phyloP scores from a whole-genome alignment of 1,140 invertebrate species.

The Eufriesea mexicana region DNA sequence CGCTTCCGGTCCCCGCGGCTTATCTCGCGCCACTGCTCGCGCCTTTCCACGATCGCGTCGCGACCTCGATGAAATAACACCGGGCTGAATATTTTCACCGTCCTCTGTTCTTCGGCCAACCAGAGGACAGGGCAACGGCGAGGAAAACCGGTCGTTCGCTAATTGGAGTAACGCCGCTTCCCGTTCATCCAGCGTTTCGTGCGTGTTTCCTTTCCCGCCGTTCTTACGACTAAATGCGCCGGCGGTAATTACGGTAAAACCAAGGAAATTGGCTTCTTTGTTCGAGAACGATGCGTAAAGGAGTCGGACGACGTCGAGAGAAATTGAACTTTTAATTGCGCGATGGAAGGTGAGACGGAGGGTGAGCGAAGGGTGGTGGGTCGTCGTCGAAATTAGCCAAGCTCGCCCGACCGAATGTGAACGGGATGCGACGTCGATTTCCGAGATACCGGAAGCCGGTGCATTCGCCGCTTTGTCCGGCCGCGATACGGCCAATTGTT shows the following conservation, averaged over 20 bases:
- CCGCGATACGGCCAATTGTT: slow-evolving; percentile 31
- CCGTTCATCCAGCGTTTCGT: slow-evolving; percentile 9
- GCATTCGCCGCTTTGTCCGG: background rate
- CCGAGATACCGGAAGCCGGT: background rate
- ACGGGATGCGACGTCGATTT: background rate
- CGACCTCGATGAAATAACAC: no score
- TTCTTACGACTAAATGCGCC: background rate
- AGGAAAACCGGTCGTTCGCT: background rate
- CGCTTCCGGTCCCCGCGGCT: background rate
- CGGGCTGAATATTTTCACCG: background rate
- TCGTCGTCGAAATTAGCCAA: background rate
- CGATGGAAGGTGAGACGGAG: background rate
- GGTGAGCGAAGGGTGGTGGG: no score
- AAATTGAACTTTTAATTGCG: background rate
- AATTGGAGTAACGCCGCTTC: slow-evolving; percentile 2
- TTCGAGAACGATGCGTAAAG: background rate
- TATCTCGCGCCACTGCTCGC: background rate
- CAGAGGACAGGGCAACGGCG: no score
- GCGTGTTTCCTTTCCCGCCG: background rate
- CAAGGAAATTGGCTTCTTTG: slow-evolving; percentile 6
- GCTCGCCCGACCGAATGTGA: background rate
- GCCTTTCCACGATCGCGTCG: no score
- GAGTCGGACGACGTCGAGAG: background rate
- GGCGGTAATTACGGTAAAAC: background rate
- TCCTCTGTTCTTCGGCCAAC: no score